Evolutionary conservation across 1,140 invertebrate genomes (phyloP).

Genomic region (Calosoma granatense): DNA sequence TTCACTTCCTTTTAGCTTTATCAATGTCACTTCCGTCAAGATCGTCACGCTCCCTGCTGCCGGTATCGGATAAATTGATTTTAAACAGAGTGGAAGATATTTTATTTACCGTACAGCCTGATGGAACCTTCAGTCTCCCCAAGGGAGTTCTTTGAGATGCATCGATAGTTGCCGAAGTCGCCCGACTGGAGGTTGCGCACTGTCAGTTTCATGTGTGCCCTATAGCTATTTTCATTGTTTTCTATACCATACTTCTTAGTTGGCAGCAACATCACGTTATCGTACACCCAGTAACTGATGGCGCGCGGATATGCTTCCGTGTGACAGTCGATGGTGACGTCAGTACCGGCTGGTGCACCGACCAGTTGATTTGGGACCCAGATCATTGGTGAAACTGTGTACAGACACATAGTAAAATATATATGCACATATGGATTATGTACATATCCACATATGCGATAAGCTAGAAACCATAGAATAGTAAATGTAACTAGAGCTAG

Average conservation of each 20-base stretch:
- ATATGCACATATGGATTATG: neutral
- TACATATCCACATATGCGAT: neutral
- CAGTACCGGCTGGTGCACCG: constrained; percentile 74
- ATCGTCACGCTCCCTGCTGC: no score
- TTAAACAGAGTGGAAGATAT: constrained; percentile 12
- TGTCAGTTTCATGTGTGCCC: constrained; percentile 75
- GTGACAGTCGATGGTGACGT: constrained; percentile 86
- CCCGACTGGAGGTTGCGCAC: constrained; percentile 64
- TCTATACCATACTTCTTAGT: constrained; percentile 73
- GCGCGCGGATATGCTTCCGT: constrained; percentile 87
- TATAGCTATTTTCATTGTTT: constrained; percentile 68
- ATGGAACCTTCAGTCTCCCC: constrained; percentile 88
- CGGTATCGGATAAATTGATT: neutral
- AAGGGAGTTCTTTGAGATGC: constrained; percentile 87
- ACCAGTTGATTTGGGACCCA: constrained; percentile 87
- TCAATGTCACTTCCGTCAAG: no score
- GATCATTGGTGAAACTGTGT: constrained; percentile 79
- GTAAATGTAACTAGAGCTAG: no score
- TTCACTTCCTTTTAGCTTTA: no score
- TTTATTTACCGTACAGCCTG: constrained; percentile 74
- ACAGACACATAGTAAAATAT: constrained; percentile 22
- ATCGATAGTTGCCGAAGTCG: constrained; percentile 77
- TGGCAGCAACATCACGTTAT: constrained; percentile 71
- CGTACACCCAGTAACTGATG: constrained; percentile 86
- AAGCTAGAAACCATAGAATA: neutral